Conservation (phyloP, 2,888 invertebrate species). For the Plagiodera versicolora region DNA sequence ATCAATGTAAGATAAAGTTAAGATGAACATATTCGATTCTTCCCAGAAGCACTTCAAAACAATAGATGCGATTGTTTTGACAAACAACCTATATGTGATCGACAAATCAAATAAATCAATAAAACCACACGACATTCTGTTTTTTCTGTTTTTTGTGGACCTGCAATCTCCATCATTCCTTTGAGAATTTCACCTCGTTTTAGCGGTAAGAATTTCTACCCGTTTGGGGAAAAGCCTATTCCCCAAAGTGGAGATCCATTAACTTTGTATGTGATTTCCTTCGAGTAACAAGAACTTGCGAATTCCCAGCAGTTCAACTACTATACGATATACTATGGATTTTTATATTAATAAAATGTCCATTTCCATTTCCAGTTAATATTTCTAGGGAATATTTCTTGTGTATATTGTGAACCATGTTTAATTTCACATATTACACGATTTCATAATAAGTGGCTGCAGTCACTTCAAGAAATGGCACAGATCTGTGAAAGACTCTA, state of each 20-base stretch:
- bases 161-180: neutral
- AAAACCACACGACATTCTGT: neutral
- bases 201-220: neutral
- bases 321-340: neutral
- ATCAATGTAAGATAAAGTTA: too few relatives aligned
- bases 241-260: constrained; percentile 1
- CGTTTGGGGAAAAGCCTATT: neutral
- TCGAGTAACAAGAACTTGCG: neutral
- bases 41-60: too few relatives aligned
- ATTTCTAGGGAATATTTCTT: too few relatives aligned
- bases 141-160: neutral
- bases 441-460: too few relatives aligned
- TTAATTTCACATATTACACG: too few relatives aligned
- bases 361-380: too few relatives aligned
- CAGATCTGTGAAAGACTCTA: too few relatives aligned
- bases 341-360: neutral
- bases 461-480: too few relatives aligned
- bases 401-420: too few relatives aligned
- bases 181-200: neutral
- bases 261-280: constrained; percentile 1
- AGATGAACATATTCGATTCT: too few relatives aligned
- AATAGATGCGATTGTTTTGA: too few relatives aligned
- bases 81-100: too few relatives aligned
- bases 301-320: neutral
- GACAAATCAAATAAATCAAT: neutral